A percentile compares a stretch with the other conserved stretches of the same genome.
Evolutionary conservation across 1,140 invertebrate genomes (phyloP).

Genomic region (Pachypsylla venusta): DNA sequence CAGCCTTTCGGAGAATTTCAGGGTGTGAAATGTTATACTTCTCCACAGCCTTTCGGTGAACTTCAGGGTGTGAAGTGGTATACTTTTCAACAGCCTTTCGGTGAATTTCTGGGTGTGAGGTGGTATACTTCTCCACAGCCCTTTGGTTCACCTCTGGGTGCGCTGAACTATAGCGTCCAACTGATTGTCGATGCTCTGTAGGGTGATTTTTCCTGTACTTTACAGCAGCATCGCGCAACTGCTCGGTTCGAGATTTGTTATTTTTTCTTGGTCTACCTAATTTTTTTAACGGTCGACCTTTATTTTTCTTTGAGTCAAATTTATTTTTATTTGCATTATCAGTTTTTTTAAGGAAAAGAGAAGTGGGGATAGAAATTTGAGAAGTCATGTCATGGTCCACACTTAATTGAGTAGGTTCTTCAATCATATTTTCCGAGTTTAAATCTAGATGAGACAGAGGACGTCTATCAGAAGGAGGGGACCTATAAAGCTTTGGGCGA

Average conservation of each 20-base stretch:
- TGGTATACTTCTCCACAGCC: not conserved
- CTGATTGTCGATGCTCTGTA: not conserved
- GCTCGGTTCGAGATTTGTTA: not conserved
- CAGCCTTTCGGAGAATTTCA: not conserved
- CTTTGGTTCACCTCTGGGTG: not conserved
- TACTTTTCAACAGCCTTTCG: not conserved
- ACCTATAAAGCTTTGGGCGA: not conserved
- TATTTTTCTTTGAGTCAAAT: no score
- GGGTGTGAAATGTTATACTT: not conserved
- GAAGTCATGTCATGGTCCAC: no score
- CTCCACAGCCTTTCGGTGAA: not conserved
- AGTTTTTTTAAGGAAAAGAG: no score
- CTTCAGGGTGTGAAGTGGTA: not conserved
- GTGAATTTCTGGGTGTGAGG: not conserved
- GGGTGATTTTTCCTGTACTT: not conserved
- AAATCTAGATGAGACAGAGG: not conserved
- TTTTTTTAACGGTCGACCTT: not conserved
- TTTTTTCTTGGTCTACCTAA: not conserved
- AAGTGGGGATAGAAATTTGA: no score
- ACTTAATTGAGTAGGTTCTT: no score
- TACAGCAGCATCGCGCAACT: not conserved
- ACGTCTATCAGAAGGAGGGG: slow-evolving; percentile 1
- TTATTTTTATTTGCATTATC: no score
- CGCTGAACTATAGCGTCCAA: not conserved
- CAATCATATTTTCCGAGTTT: no score